These are phyloP conservation scores for Nomada fucata DNA, from an alignment of 2,888 invertebrate genomes.

Conservation along the genomic window DNA sequence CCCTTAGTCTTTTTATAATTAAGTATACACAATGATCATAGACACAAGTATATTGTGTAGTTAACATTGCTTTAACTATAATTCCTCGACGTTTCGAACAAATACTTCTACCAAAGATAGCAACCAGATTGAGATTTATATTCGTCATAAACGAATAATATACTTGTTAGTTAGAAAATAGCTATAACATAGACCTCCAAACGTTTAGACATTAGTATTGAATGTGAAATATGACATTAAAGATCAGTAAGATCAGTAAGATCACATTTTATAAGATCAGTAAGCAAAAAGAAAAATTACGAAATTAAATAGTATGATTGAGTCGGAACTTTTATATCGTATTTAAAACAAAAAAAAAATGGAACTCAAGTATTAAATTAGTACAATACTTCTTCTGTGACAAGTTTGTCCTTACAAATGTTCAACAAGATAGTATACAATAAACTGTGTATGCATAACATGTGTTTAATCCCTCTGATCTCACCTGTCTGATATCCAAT, in stretches of 20 bases:
- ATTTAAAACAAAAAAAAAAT: constrained; percentile 11
- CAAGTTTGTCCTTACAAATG: constrained; percentile 77
- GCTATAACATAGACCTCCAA: not conserved
- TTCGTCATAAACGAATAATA: constrained; percentile 2
- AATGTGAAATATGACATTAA: not conserved
- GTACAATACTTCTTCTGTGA: constrained; percentile 57
- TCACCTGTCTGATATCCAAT: constrained; percentile 56
- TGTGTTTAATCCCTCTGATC: constrained; percentile 68
- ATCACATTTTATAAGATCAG: too few species aligned
- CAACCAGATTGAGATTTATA: constrained; percentile 10
- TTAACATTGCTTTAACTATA: constrained; percentile 48
- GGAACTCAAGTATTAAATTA: constrained; percentile 21
- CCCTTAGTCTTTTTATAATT: constrained; percentile 32
- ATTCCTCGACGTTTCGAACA: constrained; percentile 33
- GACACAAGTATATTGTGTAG: constrained; percentile 34
- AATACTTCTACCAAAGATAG: constrained; percentile 29
- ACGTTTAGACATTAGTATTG: not conserved
- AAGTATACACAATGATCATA: constrained; percentile 49
- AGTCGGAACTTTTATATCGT: constrained; percentile 22
- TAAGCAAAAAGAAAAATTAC: too few species aligned
- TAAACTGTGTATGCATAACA: constrained; percentile 80
- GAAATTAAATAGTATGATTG: too few species aligned
- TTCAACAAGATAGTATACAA: constrained; percentile 81
- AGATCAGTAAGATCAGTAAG: not conserved
- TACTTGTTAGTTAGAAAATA: constrained; percentile 3